These are phyloP conservation scores for Dasysyrphus albostriatus DNA, from an alignment of 2,888 invertebrate genomes.

Conservation along the genomic window DNA sequence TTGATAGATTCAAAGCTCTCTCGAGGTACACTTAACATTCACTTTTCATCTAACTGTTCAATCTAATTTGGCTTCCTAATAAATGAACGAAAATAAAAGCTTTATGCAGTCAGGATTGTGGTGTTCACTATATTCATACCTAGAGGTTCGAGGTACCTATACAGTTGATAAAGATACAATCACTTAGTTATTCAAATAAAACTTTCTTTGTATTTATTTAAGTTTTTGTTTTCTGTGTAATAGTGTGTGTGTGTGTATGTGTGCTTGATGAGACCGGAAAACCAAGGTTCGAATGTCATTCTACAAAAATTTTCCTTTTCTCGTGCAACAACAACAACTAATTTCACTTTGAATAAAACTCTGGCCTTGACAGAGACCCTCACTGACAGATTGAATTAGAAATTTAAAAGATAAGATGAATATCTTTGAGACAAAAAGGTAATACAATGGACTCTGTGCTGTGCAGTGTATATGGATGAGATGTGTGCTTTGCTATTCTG, in stretches of 20 bases:
- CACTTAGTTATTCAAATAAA: conserved; percentile 50
- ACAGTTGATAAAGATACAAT: conserved; percentile 6
- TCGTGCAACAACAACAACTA: conserved; percentile 28
- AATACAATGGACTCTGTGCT: conserved; percentile 23
- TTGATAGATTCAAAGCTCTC: conserved; percentile 4
- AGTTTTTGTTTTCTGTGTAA: neutral
- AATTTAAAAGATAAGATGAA: conserved; percentile 44
- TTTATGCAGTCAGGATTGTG: conserved; percentile 6
- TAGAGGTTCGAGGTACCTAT: neutral
- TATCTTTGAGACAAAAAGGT: conserved; percentile 2
- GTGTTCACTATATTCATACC: neutral
- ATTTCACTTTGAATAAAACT: conserved; percentile 59
- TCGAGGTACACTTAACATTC: neutral
- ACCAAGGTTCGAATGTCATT: conserved; percentile 14
- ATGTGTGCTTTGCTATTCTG: too few species aligned
- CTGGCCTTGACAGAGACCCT: conserved; percentile 67
- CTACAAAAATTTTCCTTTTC: neutral
- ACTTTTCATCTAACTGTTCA: conserved; percentile 11
- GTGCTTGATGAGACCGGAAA: neutral
- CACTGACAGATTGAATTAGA: conserved; percentile 51
- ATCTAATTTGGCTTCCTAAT: conserved; percentile 15
- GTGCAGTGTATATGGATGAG: neutral
- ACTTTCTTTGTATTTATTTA: neutral
- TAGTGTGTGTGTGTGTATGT: neutral
- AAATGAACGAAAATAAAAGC: conserved; percentile 1